These are phyloP conservation scores for Ctenicera cuprea DNA, from an alignment of 2,888 invertebrate species.

Conservation along the genomic window DNA sequence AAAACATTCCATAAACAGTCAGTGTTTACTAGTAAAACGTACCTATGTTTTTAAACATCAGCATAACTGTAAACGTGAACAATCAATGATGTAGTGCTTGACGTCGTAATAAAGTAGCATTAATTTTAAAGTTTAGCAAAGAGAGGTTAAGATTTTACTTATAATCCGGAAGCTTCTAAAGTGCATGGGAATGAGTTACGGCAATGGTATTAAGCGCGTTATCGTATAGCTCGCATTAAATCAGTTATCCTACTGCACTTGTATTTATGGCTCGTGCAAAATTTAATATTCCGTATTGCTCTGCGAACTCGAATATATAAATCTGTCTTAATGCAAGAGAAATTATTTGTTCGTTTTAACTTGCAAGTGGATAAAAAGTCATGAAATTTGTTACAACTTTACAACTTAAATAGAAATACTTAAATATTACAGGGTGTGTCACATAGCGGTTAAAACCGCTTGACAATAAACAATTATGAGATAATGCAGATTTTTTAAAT, in stretches of 20 bases:
- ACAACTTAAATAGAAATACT: background rate
- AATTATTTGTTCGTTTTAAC: slow-evolving; percentile 31
- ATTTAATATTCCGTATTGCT: slow-evolving; percentile 44
- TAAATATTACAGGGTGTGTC: background rate
- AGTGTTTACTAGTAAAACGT: slow-evolving; percentile 8
- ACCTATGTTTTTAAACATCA: slow-evolving; percentile 1
- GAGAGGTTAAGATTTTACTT: slow-evolving; percentile 20
- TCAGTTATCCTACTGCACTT: slow-evolving; percentile 39
- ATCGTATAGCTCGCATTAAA: slow-evolving; percentile 42
- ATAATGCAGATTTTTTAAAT: too few species aligned
- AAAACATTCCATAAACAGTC: background rate
- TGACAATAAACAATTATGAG: too few species aligned
- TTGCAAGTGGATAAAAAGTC: slow-evolving; percentile 8
- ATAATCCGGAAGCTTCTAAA: slow-evolving; percentile 24
- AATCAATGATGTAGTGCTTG: slow-evolving; percentile 11
- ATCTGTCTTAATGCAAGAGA: slow-evolving; percentile 33
- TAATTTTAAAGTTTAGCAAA: slow-evolving; percentile 10
- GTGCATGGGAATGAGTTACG: slow-evolving; percentile 38
- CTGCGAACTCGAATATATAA: slow-evolving; percentile 40
- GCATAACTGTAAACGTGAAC: slow-evolving; percentile 7
- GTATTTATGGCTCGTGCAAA: slow-evolving; percentile 45
- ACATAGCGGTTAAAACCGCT: too few species aligned
- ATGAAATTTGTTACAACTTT: background rate
- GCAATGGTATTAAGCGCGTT: slow-evolving; percentile 40
- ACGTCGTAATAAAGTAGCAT: slow-evolving; percentile 4